Percentiles rank a stretch among this genome's conserved stretches.
phyloP scores from a whole-genome alignment of 2,888 invertebrate species.

The Cenopis cana region DNA sequence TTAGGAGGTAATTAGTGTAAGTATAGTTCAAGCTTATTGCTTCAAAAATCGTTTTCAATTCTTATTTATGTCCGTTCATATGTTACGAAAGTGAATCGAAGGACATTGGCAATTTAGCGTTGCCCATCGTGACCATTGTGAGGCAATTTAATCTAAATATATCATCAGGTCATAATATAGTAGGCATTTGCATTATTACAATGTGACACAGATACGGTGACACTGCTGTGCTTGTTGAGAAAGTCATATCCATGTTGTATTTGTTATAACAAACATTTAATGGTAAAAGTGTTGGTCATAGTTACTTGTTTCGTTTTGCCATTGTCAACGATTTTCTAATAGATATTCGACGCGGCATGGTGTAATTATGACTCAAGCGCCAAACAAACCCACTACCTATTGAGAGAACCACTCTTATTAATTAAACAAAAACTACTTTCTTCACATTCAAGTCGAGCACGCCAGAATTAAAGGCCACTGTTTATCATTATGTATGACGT shows the following conservation, averaged over 20 bases:
- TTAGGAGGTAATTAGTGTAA: neutral
- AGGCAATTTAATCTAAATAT: constrained; percentile 8
- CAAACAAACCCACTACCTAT: too few relatives aligned
- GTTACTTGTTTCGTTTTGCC: neutral
- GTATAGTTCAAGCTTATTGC: constrained; percentile 20
- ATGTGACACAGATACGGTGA: neutral
- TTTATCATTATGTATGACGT: neutral
- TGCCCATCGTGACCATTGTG: constrained; percentile 11
- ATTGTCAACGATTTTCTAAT: too few relatives aligned
- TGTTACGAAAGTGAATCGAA: constrained; percentile 1
- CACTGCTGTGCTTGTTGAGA: neutral
- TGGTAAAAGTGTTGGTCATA: neutral
- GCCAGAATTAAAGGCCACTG: neutral
- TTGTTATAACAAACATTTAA: neutral
- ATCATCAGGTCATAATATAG: neutral
- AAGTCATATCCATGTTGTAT: too few relatives aligned
- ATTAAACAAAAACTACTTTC: too few relatives aligned
- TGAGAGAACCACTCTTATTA: too few relatives aligned
- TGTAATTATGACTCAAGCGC: too few relatives aligned
- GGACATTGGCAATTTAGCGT: neutral
- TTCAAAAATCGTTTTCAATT: neutral
- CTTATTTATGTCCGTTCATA: neutral
- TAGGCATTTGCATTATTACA: neutral
- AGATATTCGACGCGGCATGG: too few relatives aligned
- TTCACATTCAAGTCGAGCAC: too few relatives aligned